Conservation (phyloP, 2,113 vertebrate species). For the Probosciger aterrimus region DNA sequence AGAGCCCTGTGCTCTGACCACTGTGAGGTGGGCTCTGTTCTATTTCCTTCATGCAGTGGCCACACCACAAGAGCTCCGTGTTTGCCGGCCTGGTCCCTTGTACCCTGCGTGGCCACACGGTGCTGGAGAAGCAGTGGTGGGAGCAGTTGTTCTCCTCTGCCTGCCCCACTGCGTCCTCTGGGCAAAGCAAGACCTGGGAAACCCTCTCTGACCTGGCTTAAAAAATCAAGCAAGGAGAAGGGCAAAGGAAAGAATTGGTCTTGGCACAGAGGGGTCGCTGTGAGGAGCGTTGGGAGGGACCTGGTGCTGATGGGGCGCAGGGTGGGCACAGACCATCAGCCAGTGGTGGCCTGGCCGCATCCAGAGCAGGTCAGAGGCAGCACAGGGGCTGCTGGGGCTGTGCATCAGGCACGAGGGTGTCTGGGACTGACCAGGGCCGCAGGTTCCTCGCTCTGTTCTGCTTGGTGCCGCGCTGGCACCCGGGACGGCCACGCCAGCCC, state of each 20-base stretch:
- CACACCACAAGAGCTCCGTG: accelerated
- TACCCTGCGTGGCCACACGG: neutral
- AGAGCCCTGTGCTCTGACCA: neutral
- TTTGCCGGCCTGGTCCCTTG: neutral
- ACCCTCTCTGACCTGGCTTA: neutral
- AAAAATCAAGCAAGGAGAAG: neutral
- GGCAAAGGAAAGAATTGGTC: neutral
- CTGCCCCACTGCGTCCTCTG: accelerated
- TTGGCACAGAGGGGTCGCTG: neutral
- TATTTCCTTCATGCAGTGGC: neutral
- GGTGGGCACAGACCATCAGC: neutral
- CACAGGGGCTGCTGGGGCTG: accelerated
- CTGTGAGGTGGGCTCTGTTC: neutral
- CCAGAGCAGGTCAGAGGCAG: neutral
- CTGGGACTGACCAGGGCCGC: neutral
- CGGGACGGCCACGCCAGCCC: neutral
- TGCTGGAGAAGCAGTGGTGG: neutral
- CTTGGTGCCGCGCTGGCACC: neutral
- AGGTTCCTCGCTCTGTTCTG: accelerated
- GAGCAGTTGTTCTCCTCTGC: neutral
- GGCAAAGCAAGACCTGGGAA: neutral
- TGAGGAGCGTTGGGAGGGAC: neutral
- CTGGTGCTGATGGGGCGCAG: neutral
- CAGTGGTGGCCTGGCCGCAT: neutral
- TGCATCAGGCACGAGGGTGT: neutral